Base-by-base conservation (phyloP, 1,140 invertebrate genomes). In the Papilio dardanus region DNA sequence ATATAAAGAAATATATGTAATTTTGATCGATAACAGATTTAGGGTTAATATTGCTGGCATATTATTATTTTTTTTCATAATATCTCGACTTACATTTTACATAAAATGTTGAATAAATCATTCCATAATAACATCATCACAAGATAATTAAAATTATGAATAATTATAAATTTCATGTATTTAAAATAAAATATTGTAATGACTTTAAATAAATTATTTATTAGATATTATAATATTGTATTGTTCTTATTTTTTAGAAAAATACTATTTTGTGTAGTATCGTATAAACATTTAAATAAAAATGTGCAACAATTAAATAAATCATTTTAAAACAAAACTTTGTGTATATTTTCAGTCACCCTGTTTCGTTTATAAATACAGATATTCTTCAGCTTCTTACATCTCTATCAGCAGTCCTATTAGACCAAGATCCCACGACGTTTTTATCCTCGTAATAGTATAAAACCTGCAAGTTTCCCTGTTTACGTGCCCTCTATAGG, bases 191-290 rank as follows among this genome's bases (percentile, higher is more conserved):
- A 58, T 12, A 28, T 28, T 62, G 54, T 54, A 54, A 24, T 24
- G 8, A 62, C 54, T 30, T 62, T 30, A 30, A 62, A 62, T 62
- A 62, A 62, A 62, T 14, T 62, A 30, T 62, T 54, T 62, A 62
- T 62, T 62, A 58, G 0, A 12, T 62, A 62, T 28, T 28, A 24
- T 62, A 62, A n/a, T n/a, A n/a, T n/a, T n/a, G n/a, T n/a, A n/a
- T n/a, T n/a, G n/a, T 54, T 62, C 54, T 30, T 62, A 30, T 28
- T 62, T 62, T 62, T 62, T 62, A 62, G 54, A 62, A 54, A 12
- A 46, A 19, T 21, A 62, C 54, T 62, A 62, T 62, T 62, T 62
- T 62, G 24, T 30, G 24, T 62, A 62, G 24, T 24, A 50, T 54
- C 6, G 4, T 54, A 10, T 54, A 24, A 24, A 54, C 10, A 24